Evolutionary conservation across 1,140 invertebrate genomes (phyloP).

Genomic region (Lepidostoma basale): DNA sequence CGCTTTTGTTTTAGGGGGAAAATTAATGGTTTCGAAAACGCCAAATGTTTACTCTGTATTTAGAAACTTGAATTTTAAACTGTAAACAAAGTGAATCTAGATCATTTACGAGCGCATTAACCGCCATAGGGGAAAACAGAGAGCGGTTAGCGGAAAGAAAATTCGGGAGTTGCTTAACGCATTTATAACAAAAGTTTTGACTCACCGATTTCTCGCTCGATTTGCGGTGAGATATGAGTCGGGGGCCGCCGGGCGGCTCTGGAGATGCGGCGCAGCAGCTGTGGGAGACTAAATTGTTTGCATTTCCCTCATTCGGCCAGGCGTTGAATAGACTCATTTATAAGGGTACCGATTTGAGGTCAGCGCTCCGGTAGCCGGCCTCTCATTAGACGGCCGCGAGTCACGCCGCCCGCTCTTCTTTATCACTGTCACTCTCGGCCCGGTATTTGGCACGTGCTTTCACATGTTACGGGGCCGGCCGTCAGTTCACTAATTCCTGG

Average conservation of each 20-base stretch:
- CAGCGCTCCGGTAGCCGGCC: neutral
- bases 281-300: neutral
- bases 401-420: neutral
- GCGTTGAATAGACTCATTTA: neutral
- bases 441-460: constrained; percentile 28
- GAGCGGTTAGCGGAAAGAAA: constrained; percentile 10
- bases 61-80: constrained; percentile 18
- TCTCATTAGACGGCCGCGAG: neutral
- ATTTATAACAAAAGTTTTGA: constrained; percentile 9
- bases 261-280: neutral
- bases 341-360: neutral
- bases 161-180: neutral
- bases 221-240: neutral
- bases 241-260: no score
- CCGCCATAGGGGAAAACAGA: neutral
- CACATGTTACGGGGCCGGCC: constrained; percentile 6
- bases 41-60: constrained; percentile 16
- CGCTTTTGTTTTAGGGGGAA: neutral
- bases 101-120: constrained; percentile 11
- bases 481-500: constrained; percentile 4
- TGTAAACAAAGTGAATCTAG: constrained; percentile 17
- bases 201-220: constrained; percentile 9
- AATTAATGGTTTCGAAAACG: constrained; percentile 20
- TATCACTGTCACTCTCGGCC: constrained; percentile 28
- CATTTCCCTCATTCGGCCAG: neutral